Conservation (phyloP, 2,113 vertebrate species). For the Chaetops frenatus region DNA sequence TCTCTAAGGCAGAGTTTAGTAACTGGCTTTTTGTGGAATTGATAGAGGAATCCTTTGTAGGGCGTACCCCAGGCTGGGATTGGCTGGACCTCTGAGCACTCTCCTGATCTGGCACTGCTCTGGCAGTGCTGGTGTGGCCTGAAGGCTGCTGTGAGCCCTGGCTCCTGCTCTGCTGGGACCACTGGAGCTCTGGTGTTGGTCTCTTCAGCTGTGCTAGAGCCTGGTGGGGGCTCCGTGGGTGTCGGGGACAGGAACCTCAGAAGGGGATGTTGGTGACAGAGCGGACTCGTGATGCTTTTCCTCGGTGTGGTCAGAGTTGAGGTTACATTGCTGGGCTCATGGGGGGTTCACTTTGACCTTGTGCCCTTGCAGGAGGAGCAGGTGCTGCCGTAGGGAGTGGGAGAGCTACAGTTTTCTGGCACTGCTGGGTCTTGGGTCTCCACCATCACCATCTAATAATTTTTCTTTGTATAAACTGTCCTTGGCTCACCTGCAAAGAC, state of each 20-base stretch:
- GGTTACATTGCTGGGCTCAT: not conserved
- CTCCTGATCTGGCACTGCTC: not conserved
- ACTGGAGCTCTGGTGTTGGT: not conserved
- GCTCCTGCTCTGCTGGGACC: not conserved
- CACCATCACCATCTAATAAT: conserved; percentile 5
- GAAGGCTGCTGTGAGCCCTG: not conserved
- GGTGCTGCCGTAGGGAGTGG: not conserved
- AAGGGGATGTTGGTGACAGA: not conserved
- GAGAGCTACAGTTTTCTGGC: conserved; percentile 2
- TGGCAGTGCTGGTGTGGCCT: not conserved
- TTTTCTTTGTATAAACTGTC: conserved; percentile 53
- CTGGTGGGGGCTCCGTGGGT: not conserved
- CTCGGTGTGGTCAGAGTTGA: not conserved
- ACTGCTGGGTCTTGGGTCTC: conserved; percentile 34
- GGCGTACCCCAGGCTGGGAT: not conserved
- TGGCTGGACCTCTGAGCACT: not conserved
- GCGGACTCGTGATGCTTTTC: not conserved
- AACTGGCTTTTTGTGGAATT: not conserved
- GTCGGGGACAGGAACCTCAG: not conserved
- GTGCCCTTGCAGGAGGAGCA: not conserved
- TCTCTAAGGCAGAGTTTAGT: not conserved
- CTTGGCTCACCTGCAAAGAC: conserved; percentile 54
- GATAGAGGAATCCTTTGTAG: not conserved
- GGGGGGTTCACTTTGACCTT: not conserved
- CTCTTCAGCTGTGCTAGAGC: not conserved